phyloP scores from a whole-genome alignment of 2,113 vertebrate species.

The Ochotona curzoniae region DNA sequence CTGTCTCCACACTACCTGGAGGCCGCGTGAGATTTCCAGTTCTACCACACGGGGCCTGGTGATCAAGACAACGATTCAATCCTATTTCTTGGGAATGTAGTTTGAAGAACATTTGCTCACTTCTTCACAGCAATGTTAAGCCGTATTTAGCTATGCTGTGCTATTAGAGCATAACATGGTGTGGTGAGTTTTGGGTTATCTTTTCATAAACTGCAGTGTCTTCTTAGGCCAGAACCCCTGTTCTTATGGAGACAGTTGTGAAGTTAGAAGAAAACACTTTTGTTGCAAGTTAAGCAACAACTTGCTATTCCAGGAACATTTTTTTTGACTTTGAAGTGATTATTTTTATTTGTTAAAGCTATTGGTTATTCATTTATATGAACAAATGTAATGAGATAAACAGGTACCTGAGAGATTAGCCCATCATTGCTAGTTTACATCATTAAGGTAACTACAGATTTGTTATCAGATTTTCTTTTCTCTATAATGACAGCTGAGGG shows the following conservation, averaged over 20 bases:
- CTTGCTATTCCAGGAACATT: not conserved
- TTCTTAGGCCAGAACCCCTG: not conserved
- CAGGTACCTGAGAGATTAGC: not conserved
- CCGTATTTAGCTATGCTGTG: not conserved
- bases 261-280: not conserved
- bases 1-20: constrained; percentile 32
- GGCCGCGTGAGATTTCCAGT: constrained; percentile 40
- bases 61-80: constrained; percentile 65
- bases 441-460: not conserved
- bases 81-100: constrained; percentile 48
- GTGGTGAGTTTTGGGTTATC: not conserved
- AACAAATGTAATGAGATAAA: not conserved
- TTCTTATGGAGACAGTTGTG: not conserved
- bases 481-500: not conserved
- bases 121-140: not conserved
- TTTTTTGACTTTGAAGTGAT: not conserved
- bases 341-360: not conserved
- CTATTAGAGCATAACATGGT: not conserved
- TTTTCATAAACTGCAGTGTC: not conserved
- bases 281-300: not conserved
- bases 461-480: not conserved
- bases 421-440: not conserved
- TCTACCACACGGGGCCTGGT: constrained; percentile 32
- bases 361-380: not conserved
- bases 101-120: constrained; percentile 35